Conservation (phyloP, 2,888 invertebrate genomes). For the Drosophila aldrichi region DNA sequence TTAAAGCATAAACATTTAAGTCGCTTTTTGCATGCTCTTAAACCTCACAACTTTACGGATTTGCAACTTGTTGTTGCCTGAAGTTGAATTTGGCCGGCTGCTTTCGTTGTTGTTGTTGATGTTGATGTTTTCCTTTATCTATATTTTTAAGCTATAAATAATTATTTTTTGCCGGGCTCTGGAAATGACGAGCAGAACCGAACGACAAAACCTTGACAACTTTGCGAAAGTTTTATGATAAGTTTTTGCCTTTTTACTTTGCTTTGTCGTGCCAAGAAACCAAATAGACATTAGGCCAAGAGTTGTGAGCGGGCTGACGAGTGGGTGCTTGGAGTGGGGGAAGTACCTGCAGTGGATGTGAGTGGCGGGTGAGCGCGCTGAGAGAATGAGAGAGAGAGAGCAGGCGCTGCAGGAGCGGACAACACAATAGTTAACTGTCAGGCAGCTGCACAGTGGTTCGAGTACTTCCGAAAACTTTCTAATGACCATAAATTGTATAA, state of each 20-base stretch:
- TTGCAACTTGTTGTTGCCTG: slow-evolving; percentile 21
- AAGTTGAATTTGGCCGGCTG: slow-evolving; percentile 8
- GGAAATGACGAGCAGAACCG: slow-evolving; percentile 47
- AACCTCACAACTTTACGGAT: neutral
- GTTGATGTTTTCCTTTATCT: neutral
- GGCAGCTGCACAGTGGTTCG: slow-evolving; percentile 62
- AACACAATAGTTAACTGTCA: slow-evolving; percentile 64
- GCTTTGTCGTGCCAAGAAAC: slow-evolving; percentile 69
- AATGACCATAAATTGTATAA: slow-evolving; percentile 1
- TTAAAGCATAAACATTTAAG: slow-evolving; percentile 59
- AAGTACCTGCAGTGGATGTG: neutral
- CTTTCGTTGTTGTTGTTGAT: slow-evolving; percentile 8
- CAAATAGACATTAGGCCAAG: slow-evolving; percentile 70
- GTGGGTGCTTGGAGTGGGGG: no score
- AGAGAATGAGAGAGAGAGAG: slow-evolving; percentile 26
- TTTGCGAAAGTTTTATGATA: slow-evolving; percentile 73
- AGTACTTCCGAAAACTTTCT: slow-evolving; percentile 2
- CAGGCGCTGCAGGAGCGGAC: slow-evolving; percentile 56
- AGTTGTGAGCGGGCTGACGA: slow-evolving; percentile 14
- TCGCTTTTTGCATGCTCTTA: slow-evolving; percentile 41
- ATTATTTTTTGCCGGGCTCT: slow-evolving; percentile 40
- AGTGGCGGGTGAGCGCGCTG: neutral
- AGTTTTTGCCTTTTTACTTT: slow-evolving; percentile 36
- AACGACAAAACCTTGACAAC: slow-evolving; percentile 75
- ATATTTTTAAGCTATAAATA: slow-evolving; percentile 49